Evolutionary conservation across 2,797 vertebrate genomes (phyloP), one percentile per base, ranked within the genome.

Genomic region (Rhabdophis nuchalis): DNA sequence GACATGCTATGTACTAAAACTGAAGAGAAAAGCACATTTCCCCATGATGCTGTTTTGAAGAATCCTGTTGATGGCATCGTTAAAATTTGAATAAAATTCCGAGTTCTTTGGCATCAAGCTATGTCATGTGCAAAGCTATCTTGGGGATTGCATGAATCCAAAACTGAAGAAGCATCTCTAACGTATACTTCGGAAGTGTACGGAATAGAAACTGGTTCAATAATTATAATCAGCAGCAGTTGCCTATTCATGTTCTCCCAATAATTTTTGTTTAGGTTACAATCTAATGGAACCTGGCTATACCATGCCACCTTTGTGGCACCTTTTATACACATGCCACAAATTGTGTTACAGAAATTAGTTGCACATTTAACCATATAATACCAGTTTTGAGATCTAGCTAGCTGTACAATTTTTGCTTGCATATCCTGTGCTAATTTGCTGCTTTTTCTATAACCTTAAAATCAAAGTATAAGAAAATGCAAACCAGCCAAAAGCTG

Each of bases 41-140:
- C 4, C 54, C 41, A 29, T 23, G 32, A 72, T 92, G 60, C 13
- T 32, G 54, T 23, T 88, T 72, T 32, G 64, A 91, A 58, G 29
- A n/a, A 29, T 77, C 29, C 16, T 57, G 61, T 46, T 25, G 58
- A 64, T 3, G n/a, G 4, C 0, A 14, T 7, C 68, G 86, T 92
- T 72, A 64, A 85, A 72, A 68, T 20, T 46, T 89, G 50, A 92
- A 89, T 86, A 89, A 89, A 92, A 86, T 92, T 32, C 58, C 23
- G 88, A 56, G 58, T 25, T n/a, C 7, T 64, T 68, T 57, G 58
- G 50, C 41, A 13, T 64, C 54, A 86, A 89, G n/a, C 32, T 68
- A 36, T 61, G 18, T 57, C 4, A 61, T 86, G 56, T 61, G 27
- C 27, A 64, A 89, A 91, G 52, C 27, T 36, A 27, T 64, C 1